Conservation (phyloP, 2,797 vertebrate species). For the Mormyrops attenuatus region DNA sequence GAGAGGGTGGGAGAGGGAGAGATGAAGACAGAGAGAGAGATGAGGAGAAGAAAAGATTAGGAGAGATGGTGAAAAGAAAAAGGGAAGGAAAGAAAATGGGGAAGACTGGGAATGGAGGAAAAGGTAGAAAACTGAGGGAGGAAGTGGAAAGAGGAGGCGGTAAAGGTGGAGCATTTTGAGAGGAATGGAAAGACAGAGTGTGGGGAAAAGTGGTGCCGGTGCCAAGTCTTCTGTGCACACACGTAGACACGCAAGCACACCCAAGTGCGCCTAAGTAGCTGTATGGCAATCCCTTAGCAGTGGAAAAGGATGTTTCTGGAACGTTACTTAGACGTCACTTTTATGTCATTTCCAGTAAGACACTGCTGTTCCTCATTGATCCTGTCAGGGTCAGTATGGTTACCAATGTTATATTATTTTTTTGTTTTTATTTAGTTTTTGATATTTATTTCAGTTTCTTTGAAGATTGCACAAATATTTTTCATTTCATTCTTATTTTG, state of each 20-base stretch:
- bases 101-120: neutral
- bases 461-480: neutral
- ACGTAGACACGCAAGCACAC: neutral
- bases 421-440: neutral
- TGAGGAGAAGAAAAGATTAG: neutral
- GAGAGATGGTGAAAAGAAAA: neutral
- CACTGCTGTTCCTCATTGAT: neutral
- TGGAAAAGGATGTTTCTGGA: neutral
- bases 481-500: neutral
- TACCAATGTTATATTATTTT: neutral
- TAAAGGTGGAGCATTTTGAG: neutral
- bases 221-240: neutral
- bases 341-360: neutral
- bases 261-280: neutral
- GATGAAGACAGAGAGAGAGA: constrained; percentile 10
- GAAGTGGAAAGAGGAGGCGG: neutral
- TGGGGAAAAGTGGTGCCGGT: neutral
- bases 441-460: neutral
- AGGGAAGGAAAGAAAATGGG: neutral
- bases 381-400: neutral
- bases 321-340: neutral
- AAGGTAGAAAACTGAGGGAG: neutral
- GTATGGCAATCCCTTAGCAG: neutral
- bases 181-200: neutral
- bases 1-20: neutral